Conservation (phyloP, 2,888 invertebrate species). For the Acleris emargana region DNA sequence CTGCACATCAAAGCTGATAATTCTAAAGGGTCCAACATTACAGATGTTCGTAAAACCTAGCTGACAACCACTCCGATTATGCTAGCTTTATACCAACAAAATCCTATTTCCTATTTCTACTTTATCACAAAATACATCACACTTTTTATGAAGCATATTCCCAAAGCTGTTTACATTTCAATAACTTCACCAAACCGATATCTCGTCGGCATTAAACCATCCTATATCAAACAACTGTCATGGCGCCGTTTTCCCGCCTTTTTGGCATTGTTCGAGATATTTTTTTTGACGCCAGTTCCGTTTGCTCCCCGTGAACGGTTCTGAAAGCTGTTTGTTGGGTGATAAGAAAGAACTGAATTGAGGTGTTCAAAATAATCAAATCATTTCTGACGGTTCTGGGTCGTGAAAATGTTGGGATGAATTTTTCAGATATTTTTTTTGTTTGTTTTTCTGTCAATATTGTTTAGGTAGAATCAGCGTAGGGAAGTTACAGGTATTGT, state of each 20-base stretch:
- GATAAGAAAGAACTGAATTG: constrained; percentile 26
- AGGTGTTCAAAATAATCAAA: constrained; percentile 3
- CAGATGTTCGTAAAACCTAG: too few species aligned
- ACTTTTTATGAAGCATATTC: too few species aligned
- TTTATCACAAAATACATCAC: too few species aligned
- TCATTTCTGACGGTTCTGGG: neutral
- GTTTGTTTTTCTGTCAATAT: neutral
- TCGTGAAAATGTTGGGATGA: neutral
- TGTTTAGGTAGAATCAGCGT: neutral
- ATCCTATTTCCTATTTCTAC: too few species aligned
- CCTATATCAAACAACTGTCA: constrained; percentile 12
- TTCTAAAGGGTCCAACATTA: too few species aligned
- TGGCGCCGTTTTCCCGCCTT: constrained; percentile 10
- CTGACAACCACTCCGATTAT: too few species aligned
- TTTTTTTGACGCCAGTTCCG: constrained; percentile 21
- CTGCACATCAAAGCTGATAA: too few species aligned
- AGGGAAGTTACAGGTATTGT: too few species aligned
- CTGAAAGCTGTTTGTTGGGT: constrained; percentile 3
- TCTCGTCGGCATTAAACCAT: neutral
- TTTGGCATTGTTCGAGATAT: constrained; percentile 21
- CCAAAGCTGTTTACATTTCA: constrained; percentile 12
- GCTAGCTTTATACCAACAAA: too few species aligned
- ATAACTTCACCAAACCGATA: constrained; percentile 15
- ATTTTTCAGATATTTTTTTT: neutral
- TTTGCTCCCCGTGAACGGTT: constrained; percentile 9